Percentiles rank a stretch among this genome's conserved stretches.
phyloP scores from a whole-genome alignment of 2,888 invertebrate species.

The Ormyrus pomaceus region DNA sequence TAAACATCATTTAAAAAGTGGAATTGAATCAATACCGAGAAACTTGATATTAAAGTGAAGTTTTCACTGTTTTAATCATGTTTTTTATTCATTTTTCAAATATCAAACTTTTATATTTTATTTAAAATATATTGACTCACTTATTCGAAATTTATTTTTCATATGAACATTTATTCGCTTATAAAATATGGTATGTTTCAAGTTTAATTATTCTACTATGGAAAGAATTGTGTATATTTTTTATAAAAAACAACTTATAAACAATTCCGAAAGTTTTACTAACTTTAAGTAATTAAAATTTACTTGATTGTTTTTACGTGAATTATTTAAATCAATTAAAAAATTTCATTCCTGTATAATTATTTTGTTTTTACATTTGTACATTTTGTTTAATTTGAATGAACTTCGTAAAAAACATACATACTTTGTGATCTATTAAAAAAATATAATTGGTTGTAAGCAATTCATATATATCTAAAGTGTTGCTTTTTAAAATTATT shows the following conservation, averaged over 20 bases:
- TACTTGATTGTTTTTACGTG: not conserved
- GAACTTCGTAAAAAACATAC: conserved; percentile 5
- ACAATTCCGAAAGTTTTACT: not conserved
- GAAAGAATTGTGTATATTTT: too few relatives aligned
- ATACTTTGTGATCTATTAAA: not conserved
- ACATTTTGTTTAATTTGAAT: not conserved
- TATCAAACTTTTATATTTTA: conserved; percentile 29
- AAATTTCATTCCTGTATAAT: not conserved
- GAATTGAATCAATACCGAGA: conserved; percentile 45
- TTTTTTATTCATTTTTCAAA: conserved; percentile 13
- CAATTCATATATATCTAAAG: not conserved
- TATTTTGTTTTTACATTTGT: conserved; percentile 8
- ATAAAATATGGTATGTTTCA: too few relatives aligned
- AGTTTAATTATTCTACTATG: too few relatives aligned
- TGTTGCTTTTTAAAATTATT: too few relatives aligned
- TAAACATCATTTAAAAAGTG: conserved; percentile 26
- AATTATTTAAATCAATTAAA: not conserved
- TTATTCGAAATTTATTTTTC: too few relatives aligned
- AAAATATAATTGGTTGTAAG: conserved; percentile 12
- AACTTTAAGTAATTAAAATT: not conserved
- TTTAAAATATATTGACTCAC: conserved; percentile 17
- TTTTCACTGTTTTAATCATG: conserved; percentile 22
- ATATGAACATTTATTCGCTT: too few relatives aligned
- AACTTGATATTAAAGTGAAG: conserved; percentile 23
- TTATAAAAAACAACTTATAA: not conserved